These are phyloP conservation scores for Agraylea sexmaculata DNA, from an alignment of 1,140 invertebrate species.

Conservation along the genomic window DNA sequence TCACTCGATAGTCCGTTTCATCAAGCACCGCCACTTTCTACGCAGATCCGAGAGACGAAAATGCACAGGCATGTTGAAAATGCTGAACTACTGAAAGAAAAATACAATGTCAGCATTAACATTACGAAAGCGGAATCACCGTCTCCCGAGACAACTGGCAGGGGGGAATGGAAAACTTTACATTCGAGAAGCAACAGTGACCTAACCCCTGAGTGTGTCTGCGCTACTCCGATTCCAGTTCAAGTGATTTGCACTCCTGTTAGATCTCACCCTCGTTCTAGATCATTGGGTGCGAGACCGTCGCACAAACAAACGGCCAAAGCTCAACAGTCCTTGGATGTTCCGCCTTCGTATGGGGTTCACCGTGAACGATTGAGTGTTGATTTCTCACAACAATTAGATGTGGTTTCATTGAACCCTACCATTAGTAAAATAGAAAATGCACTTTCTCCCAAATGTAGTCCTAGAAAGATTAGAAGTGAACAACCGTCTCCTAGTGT, in stretches of 20 bases:
- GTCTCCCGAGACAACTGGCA: constrained; percentile 22
- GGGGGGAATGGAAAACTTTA: constrained; percentile 24
- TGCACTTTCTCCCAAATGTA: constrained; percentile 17
- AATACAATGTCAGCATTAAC: constrained; percentile 34
- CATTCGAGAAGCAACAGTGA: constrained; percentile 37
- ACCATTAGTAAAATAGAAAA: constrained; percentile 18
- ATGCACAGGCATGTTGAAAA: constrained; percentile 17
- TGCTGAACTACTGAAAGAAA: constrained; percentile 15
- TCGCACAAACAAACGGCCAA: constrained; percentile 14
- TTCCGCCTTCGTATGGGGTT: constrained; percentile 9
- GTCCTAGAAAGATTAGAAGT: constrained; percentile 21
- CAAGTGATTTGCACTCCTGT: too few species aligned
- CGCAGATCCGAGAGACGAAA: constrained; percentile 10
- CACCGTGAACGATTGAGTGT: constrained; percentile 15
- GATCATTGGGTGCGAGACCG: constrained; percentile 17
- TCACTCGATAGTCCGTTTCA: constrained; percentile 26
- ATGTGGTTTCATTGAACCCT: constrained; percentile 19
- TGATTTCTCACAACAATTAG: constrained; percentile 18
- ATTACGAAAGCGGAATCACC: constrained; percentile 33
- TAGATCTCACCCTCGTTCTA: constrained; percentile 15
- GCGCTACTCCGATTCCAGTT: constrained; percentile 24
- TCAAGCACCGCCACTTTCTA: constrained; percentile 7
- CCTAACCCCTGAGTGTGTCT: constrained; percentile 31
- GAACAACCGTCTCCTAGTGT: constrained; percentile 31
- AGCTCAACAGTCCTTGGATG: constrained; percentile 8